Evolutionary conservation across 2,888 invertebrate species (phyloP).

Genomic region (Gerosis bhagava): DNA sequence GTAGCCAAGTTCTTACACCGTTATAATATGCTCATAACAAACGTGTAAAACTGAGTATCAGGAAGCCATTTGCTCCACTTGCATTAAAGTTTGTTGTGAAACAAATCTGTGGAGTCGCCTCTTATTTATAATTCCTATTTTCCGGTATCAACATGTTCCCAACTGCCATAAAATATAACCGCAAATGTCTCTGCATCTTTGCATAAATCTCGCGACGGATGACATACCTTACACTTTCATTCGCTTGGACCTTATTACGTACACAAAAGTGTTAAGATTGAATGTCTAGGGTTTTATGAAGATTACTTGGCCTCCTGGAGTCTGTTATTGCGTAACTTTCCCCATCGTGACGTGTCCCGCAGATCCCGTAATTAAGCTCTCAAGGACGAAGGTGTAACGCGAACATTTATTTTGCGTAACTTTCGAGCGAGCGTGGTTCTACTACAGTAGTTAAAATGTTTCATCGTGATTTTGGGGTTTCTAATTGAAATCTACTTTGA

Average conservation of each 20-base stretch:
- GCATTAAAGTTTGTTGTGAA: no score
- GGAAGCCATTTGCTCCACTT: no score
- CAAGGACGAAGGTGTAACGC: conserved; percentile 19
- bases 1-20: no score
- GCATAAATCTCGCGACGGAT: conserved; percentile 59
- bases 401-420: conserved; percentile 9
- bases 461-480: no score
- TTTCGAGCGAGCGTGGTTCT: no score
- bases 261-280: conserved; percentile 42
- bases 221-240: conserved; percentile 32
- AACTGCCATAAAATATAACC: conserved; percentile 50
- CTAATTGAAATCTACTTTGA: no score
- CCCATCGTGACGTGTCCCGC: conserved; percentile 56
- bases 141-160: conserved; percentile 29
- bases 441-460: no score
- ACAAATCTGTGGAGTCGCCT: conserved; percentile 1
- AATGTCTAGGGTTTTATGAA: conserved; percentile 33
- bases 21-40: no score
- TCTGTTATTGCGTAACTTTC: conserved; percentile 67
- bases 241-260: conserved; percentile 36
- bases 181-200: conserved; percentile 38
- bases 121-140: conserved; percentile 6
- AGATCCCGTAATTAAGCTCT: conserved; percentile 53
- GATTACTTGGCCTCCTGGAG: conserved; percentile 42
- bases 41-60: no score